Evolutionary conservation across 2,113 vertebrate species (phyloP).

Genomic region (Engraulis encrasicolus): DNA sequence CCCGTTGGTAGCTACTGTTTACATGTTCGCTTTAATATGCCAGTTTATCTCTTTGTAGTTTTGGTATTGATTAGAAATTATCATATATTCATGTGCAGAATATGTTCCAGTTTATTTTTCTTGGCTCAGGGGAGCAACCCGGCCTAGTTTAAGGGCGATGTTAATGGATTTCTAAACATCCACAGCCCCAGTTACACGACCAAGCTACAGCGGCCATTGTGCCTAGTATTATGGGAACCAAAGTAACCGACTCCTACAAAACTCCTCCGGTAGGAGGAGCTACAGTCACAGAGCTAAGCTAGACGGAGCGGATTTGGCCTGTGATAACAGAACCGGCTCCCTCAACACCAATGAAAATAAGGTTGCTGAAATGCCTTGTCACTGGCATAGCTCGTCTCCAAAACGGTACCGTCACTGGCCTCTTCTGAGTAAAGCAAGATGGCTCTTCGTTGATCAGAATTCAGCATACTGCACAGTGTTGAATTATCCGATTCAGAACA

Average conservation of each 20-base stretch:
- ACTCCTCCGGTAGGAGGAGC: constrained; percentile 18
- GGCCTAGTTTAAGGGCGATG: constrained; percentile 84
- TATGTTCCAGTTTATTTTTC: constrained; percentile 83
- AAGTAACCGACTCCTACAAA: neutral
- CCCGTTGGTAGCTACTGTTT: constrained; percentile 78
- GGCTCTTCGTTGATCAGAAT: neutral
- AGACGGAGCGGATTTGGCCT: constrained; percentile 23
- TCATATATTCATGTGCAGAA: constrained; percentile 81
- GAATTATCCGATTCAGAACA: neutral
- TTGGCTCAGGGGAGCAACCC: constrained; percentile 80
- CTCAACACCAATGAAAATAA: neutral
- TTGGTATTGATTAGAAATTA: constrained; percentile 77
- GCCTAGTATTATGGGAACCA: constrained; percentile 67
- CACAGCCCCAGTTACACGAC: constrained; percentile 74
- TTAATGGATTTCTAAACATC: constrained; percentile 81
- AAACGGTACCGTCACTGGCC: constrained; percentile 9
- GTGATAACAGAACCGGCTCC: neutral
- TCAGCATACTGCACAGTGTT: constrained; percentile 54
- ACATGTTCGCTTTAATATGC: constrained; percentile 81
- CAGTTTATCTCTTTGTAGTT: constrained; percentile 75
- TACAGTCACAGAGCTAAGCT: neutral
- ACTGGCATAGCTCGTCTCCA: constrained; percentile 18
- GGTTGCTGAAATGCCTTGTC: neutral
- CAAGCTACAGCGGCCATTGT: constrained; percentile 81
- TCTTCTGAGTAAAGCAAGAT: neutral